Base-by-base conservation (phyloP, 2,888 invertebrate genomes). In the Altica lythri region DNA sequence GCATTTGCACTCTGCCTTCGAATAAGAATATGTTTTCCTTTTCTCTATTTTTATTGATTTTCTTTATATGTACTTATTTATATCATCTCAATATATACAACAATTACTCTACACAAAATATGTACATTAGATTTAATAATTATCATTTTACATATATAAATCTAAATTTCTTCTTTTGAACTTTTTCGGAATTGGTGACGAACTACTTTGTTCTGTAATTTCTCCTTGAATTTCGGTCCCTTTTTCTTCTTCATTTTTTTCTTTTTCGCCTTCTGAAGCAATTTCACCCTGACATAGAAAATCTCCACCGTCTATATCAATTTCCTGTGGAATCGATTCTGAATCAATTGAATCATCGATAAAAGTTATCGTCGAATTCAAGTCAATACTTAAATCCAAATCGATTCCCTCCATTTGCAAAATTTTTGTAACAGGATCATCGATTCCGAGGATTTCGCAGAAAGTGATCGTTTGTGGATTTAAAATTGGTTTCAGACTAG, bases 391-490 rank as follows among this genome's bases (percentile, higher is more conserved):
- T n/a, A 57, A 19, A 57, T 61, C 63, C 53, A 66, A 52, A 29
- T 57, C 30, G 14, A 48, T 51, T 2, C 62, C 61, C 12, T 54
- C 40, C 1, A 43, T 54, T 54, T 65, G 60, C 8, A 63, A 61
- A 10, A 67, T 60, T 13, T 62, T 48, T 14, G 56, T 51, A 32
- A 90, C 76, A 0, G 95, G 95, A 78, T 96, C 94, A 71, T 89
- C 89, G 50, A 96, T 84, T 0, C 85, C 84, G 29, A 91, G 73
- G 57, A 74, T 81, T 38, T 85, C 80, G 74, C 90, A 91, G 34
- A 91, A 80, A 10, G 77, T 70, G 9, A 80, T 78, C 5, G 89
- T 89, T 72, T 91, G 91, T 9, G 85, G 82, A 71, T 90, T 90
- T 19, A 83, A 70, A 62, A 81, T 75, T 2, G 85, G 80, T 35